A percentile compares a stretch with the other conserved stretches of the same genome.
Conservation (phyloP, 2,888 invertebrate species). For the Gymnoscelis rufifasciata region DNA sequence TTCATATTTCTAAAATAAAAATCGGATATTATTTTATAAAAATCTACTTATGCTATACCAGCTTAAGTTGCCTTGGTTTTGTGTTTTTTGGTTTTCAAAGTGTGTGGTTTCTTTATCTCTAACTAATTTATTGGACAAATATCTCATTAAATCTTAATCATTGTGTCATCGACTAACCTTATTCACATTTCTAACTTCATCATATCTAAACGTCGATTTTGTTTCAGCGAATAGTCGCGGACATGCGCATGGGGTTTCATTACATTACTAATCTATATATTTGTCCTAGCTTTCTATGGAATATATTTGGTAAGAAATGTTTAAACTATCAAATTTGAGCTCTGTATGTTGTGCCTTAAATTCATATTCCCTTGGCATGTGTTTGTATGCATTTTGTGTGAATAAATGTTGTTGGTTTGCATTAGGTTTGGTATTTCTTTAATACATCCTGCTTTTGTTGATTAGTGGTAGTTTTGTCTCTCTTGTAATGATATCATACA, state of each 20-base stretch:
- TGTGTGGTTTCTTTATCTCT: no score
- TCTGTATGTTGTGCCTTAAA: not conserved
- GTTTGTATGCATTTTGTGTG: not conserved
- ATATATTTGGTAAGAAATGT: slow-evolving; percentile 16
- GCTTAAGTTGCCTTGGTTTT: no score
- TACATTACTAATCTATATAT: slow-evolving; percentile 15
- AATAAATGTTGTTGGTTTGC: not conserved
- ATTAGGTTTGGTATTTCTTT: slow-evolving; percentile 6
- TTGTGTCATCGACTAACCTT: no score
- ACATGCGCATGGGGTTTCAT: slow-evolving; percentile 13
- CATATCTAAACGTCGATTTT: slow-evolving; percentile 28
- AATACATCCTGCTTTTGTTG: slow-evolving; percentile 25
- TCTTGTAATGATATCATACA: no score
- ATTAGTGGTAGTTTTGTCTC: not conserved
- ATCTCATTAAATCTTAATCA: no score
- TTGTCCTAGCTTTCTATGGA: slow-evolving; percentile 17
- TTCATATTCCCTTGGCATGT: slow-evolving; percentile 11
- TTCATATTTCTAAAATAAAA: no score
- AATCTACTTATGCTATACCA: no score
- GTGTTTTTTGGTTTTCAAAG: no score
- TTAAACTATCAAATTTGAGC: not conserved
- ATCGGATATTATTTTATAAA: no score
- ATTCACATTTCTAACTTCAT: not conserved
- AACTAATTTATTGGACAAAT: no score
- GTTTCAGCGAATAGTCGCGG: slow-evolving; percentile 41